phyloP scores from a whole-genome alignment of 2,888 invertebrate genomes.

The Aphrophora alni region DNA sequence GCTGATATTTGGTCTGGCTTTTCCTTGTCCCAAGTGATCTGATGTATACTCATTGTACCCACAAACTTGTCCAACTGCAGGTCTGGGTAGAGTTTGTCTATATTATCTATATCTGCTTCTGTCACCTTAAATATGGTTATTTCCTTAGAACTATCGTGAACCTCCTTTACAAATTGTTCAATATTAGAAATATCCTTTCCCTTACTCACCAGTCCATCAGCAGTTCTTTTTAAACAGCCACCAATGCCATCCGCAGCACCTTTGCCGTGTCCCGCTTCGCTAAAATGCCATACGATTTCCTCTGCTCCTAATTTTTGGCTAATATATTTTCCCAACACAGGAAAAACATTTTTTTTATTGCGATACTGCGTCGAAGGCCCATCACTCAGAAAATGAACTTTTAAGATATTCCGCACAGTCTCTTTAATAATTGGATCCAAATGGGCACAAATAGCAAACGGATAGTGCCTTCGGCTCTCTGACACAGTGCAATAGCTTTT shows the following conservation, averaged over 20 bases:
- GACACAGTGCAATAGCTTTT: constrained; percentile 26
- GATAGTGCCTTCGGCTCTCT: constrained; percentile 30
- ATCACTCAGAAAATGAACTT: constrained; percentile 32
- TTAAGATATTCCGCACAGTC: constrained; percentile 15
- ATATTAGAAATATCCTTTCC: background rate
- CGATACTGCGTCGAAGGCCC: constrained; percentile 33
- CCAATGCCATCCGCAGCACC: constrained; percentile 24
- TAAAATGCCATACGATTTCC: constrained; percentile 21
- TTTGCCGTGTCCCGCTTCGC: constrained; percentile 31
- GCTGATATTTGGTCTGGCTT: too few relatives aligned
- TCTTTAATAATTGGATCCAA: constrained; percentile 19
- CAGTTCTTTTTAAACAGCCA: constrained; percentile 28
- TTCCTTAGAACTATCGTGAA: background rate
- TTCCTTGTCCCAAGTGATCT: constrained; percentile 12
- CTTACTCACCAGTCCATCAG: constrained; percentile 16
- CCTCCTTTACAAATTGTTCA: background rate
- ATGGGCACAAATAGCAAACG: constrained; percentile 34
- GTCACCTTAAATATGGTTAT: too few relatives aligned
- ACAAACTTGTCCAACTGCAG: background rate
- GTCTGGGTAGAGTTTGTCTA: background rate
- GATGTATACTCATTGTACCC: constrained; percentile 18
- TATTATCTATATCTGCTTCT: background rate
- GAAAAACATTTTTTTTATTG: constrained; percentile 25
- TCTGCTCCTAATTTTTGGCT: background rate
- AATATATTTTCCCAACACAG: background rate